Conservation (phyloP, 2,797 vertebrate species). For the Diceros bicornis region DNA sequence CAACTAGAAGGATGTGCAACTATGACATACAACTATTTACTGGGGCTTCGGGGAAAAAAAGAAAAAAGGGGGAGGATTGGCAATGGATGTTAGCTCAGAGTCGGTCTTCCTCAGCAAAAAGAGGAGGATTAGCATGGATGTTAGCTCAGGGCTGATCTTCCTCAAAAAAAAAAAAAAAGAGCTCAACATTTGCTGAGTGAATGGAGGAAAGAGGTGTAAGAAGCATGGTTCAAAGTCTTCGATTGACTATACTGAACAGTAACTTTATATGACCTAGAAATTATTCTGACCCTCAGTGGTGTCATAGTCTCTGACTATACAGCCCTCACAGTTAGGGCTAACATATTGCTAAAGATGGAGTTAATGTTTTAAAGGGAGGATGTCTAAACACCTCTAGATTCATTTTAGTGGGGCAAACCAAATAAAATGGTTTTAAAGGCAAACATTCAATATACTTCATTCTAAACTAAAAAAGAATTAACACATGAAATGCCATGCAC, state of each 20-base stretch:
- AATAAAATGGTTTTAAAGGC: constrained; percentile 29
- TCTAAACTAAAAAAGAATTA: constrained; percentile 72
- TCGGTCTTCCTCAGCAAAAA: no score
- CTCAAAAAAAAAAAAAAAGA: no score
- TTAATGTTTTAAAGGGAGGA: background rate
- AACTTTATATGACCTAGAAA: background rate
- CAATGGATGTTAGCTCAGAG: no score
- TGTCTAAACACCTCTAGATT: background rate
- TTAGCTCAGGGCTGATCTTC: no score
- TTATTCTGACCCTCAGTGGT: background rate
- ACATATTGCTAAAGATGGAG: background rate
- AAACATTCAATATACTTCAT: constrained; percentile 49
- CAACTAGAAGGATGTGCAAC: no score
- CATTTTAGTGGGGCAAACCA: constrained; percentile 19
- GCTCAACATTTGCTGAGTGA: background rate
- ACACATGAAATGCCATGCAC: constrained; percentile 84
- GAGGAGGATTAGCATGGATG: no score
- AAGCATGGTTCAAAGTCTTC: background rate
- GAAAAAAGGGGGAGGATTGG: no score
- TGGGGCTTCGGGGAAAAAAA: no score
- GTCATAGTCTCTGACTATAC: background rate
- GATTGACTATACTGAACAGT: background rate
- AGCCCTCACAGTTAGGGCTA: background rate
- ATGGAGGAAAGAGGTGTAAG: background rate
- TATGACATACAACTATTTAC: no score